These are phyloP conservation scores for Cataglyphis hispanica DNA, from an alignment of 1,140 invertebrate species.

Conservation along the genomic window DNA sequence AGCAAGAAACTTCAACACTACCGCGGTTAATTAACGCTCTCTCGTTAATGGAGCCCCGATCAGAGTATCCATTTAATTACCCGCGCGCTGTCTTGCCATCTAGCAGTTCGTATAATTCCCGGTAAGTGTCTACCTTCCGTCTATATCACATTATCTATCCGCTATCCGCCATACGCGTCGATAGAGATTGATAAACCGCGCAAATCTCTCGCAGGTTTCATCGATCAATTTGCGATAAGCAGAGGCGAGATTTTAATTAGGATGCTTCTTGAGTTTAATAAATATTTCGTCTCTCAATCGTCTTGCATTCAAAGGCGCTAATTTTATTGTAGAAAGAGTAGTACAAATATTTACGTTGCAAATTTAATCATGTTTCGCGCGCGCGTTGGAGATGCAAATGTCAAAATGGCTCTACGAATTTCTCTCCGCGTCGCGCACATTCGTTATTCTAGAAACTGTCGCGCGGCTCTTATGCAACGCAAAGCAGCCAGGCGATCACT, in stretches of 20 bases:
- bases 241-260: constrained; percentile 14
- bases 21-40: constrained; percentile 62
- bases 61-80: constrained; percentile 60
- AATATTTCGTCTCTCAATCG: neutral
- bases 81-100: constrained; percentile 33
- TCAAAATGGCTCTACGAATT: neutral
- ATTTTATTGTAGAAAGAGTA: neutral
- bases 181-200: constrained; percentile 42
- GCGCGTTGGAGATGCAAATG: neutral
- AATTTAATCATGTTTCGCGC: neutral
- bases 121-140: constrained; percentile 45
- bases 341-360: neutral
- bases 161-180: constrained; percentile 19
- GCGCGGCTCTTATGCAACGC: constrained; percentile 25
- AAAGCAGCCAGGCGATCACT: neutral
- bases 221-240: constrained; percentile 30
- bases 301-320: neutral
- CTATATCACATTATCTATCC: constrained; percentile 48
- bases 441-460: constrained; percentile 26
- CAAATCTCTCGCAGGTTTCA: constrained; percentile 4
- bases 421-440: neutral
- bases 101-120: constrained; percentile 42
- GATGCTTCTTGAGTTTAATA: neutral
- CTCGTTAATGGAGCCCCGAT: constrained; percentile 60
- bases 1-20: constrained; percentile 54